A percentile compares a stretch with the other conserved stretches of the same genome.
Conservation (phyloP, 2,888 invertebrate genomes). For the Leptopterna dolabrata region DNA sequence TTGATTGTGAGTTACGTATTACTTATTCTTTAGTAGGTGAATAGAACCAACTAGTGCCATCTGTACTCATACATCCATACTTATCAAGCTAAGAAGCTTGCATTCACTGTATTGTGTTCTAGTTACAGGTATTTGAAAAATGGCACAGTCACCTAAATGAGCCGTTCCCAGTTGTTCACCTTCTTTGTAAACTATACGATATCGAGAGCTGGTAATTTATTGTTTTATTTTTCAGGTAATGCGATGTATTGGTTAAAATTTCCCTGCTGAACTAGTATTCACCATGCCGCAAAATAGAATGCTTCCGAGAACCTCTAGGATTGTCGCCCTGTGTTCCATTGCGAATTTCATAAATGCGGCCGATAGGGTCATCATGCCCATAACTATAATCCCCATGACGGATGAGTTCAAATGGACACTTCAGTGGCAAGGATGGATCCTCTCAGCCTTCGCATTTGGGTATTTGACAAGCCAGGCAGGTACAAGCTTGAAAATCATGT, state of each 20-base stretch:
- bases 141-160: too few species aligned
- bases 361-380: conserved; percentile 82
- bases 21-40: too few species aligned
- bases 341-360: conserved; percentile 84
- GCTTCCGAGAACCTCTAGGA: conserved; percentile 71
- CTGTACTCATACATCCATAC: too few species aligned
- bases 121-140: too few species aligned
- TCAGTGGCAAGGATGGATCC: conserved; percentile 79
- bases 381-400: conserved; percentile 80
- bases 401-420: conserved; percentile 78
- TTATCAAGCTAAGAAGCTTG: too few species aligned
- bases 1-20: too few species aligned
- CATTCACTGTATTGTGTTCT: too few species aligned
- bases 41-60: too few species aligned
- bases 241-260: conserved; percentile 2
- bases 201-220: neutral
- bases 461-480: conserved; percentile 82
- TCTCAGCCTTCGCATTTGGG: conserved; percentile 81
- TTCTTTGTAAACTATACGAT: too few species aligned
- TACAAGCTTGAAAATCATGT: conserved; percentile 64
- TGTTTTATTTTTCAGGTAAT: neutral
- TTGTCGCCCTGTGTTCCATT: conserved; percentile 76
- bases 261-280: neutral
- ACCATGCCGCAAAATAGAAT: conserved; percentile 64
- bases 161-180: too few species aligned